Evolutionary conservation across 2,888 invertebrate species (phyloP).

Genomic region (Tholera decimalis): DNA sequence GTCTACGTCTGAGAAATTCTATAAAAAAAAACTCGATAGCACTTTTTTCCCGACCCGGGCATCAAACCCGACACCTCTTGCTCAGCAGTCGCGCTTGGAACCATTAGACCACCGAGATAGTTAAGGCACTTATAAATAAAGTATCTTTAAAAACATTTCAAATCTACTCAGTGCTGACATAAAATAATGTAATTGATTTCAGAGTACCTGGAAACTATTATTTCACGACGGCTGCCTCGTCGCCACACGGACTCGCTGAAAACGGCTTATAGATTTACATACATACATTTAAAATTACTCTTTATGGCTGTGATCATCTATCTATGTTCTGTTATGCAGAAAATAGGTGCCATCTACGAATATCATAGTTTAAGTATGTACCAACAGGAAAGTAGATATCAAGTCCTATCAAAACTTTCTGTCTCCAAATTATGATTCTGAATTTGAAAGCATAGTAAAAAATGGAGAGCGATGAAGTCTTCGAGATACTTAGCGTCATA

Average conservation of each 20-base stretch:
- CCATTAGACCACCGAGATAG: too few species aligned
- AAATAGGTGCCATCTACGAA: constrained; percentile 5
- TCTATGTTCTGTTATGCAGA: constrained; percentile 18
- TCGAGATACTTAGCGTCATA: constrained; percentile 29
- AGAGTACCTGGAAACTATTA: constrained; percentile 83
- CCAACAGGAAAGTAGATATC: neutral
- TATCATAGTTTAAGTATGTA: constrained; percentile 2
- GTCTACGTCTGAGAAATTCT: too few species aligned
- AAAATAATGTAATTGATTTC: constrained; percentile 61
- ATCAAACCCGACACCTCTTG: too few species aligned
- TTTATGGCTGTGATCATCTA: constrained; percentile 60
- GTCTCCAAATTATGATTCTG: neutral
- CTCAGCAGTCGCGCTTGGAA: too few species aligned
- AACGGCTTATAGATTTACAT: constrained; percentile 73
- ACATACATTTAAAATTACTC: constrained; percentile 35
- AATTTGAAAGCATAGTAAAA: neutral
- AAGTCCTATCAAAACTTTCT: neutral
- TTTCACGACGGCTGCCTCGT: constrained; percentile 73
- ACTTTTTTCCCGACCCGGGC: too few species aligned
- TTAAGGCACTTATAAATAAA: neutral
- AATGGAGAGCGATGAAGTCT: constrained; percentile 3
- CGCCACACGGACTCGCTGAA: constrained; percentile 81
- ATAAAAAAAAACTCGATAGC: too few species aligned
- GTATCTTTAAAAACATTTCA: neutral
- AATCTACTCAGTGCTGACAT: too few species aligned